Base-by-base conservation (phyloP, 2,113 vertebrate genomes). In the Eulemur rufifrons region DNA sequence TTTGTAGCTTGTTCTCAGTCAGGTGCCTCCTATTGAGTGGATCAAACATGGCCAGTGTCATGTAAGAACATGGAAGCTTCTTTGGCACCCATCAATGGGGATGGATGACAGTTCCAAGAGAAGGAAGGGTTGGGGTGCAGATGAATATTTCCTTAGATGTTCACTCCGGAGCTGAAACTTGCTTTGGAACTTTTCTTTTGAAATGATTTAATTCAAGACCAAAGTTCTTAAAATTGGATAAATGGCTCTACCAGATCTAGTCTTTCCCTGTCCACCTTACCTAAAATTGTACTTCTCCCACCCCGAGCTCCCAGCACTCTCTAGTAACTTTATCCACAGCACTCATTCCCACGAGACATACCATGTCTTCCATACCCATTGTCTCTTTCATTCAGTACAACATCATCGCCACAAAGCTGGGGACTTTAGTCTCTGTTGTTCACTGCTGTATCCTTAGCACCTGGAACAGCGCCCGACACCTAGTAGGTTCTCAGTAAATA, bases 231-330 rank as follows among this genome's bases (percentile, higher is more conserved):
- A n/a, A 63, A 14, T 27, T 56, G 14, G 34, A 1, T 32, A 85
- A 90, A 68, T 39, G 54, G 8, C 6, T 3, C 9, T 84, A 29
- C 12, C 5, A 91, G 63, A 93, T 54, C 20, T 21, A 86, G 10
- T 73, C 54, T n/a, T 86, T 89, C 47, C 27, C 29, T 39, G 10
- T 37, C 18, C 29, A 45, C 14, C 17, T 77, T 23, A 74, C 47
- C 90, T 89, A 80, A 78, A 86, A 66, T 10, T 29, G 4, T 63
- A 11, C 10, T 61, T 69, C 27, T 71, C 18, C 13, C 8, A n/a
- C 9, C 2, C 6, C 5, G 29, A 39, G 15, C 2, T 21, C 11
- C 47, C 56, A 64, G 12, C 0, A 13, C 1, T 66, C 21, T 12
- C 8, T 52, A 71, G 20, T 56, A 42, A 69, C 61, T 82, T 88